phyloP scores from a whole-genome alignment of 1,140 invertebrate genomes.

The Hyphantria cunea region DNA sequence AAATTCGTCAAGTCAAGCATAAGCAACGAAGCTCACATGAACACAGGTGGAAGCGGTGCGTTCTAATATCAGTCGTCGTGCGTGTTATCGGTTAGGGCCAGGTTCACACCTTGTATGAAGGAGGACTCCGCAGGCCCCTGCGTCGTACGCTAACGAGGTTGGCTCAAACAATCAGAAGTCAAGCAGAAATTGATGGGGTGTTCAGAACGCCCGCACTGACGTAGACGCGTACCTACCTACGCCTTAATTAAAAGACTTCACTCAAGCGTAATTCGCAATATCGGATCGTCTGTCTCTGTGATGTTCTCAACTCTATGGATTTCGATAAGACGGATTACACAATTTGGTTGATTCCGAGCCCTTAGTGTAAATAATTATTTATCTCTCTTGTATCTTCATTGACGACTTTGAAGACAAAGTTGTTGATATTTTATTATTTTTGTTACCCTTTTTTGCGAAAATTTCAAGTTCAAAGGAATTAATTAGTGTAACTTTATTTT shows the following conservation, averaged over 20 bases:
- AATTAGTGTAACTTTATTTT: too few relatives aligned
- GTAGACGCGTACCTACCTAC: conserved; percentile 45
- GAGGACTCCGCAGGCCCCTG: conserved; percentile 8
- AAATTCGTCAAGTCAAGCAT: conserved; percentile 20
- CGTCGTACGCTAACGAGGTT: conserved; percentile 52
- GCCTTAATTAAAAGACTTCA: conserved; percentile 77
- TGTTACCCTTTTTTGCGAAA: too few relatives aligned
- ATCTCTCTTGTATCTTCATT: conserved; percentile 10
- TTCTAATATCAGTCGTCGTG: conserved; percentile 8
- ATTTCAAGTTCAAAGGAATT: too few relatives aligned
- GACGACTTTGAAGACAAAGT: neutral
- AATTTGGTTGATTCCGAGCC: conserved; percentile 27
- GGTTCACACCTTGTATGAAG: conserved; percentile 18
- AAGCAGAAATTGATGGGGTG: conserved; percentile 67
- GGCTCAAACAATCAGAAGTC: conserved; percentile 66
- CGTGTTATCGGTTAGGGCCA: conserved; percentile 16
- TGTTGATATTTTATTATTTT: neutral
- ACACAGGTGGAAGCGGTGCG: conserved; percentile 5
- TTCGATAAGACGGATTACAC: conserved; percentile 38
- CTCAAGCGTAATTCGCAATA: conserved; percentile 73
- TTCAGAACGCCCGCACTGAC: conserved; percentile 44
- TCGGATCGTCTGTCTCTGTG: conserved; percentile 59
- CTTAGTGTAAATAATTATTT: conserved; percentile 25
- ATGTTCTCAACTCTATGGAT: conserved; percentile 47
- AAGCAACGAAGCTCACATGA: conserved; percentile 10